Evolutionary conservation across 1,140 invertebrate genomes (phyloP).

Genomic region (Drosophila malerkotliana): DNA sequence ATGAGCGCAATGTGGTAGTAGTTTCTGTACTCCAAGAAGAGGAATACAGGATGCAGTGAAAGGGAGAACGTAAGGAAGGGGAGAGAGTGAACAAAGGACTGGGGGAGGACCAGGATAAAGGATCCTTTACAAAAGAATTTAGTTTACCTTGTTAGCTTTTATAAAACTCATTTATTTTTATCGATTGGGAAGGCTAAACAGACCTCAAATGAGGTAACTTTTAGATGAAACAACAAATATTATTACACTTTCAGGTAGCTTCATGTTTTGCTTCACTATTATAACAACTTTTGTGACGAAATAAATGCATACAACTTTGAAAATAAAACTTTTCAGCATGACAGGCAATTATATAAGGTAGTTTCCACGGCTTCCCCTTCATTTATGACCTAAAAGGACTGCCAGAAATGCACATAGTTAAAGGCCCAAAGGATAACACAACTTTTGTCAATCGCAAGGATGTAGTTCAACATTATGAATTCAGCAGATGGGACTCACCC

Average conservation of each 20-base stretch:
- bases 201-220: constrained; percentile 10
- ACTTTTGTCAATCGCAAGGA: neutral
- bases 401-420: neutral
- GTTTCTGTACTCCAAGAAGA: neutral
- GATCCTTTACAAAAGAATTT: constrained; percentile 33
- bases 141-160: constrained; percentile 22
- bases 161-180: constrained; percentile 48
- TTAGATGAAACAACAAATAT: constrained; percentile 4
- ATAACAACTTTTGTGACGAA: too few species aligned
- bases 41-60: neutral
- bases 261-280: too few species aligned
- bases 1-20: constrained; percentile 21
- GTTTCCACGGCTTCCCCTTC: neutral
- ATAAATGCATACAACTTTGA: too few species aligned
- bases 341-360: neutral
- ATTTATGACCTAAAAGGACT: neutral
- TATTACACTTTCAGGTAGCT: too few species aligned
- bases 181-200: constrained; percentile 10
- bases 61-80: neutral
- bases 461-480: neutral
- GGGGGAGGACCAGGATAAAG: constrained; percentile 5
- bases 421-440: neutral
- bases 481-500: constrained; percentile 4
- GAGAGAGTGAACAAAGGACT: constrained; percentile 19
- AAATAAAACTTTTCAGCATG: too few species aligned